Conservation (phyloP, 2,888 invertebrate genomes). For the Troilus luridus region DNA sequence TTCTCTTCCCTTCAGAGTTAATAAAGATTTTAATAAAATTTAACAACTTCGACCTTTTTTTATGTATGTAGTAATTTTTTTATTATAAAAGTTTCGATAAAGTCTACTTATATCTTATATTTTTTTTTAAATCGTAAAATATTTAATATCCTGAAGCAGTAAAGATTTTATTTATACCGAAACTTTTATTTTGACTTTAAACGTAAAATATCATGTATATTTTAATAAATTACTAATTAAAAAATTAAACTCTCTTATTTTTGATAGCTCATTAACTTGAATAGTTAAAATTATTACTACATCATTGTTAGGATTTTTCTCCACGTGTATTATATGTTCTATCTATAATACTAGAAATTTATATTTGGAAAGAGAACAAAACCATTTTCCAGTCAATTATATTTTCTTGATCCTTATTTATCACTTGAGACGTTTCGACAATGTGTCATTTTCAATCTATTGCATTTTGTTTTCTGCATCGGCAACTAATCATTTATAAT, state of each 20-base stretch:
- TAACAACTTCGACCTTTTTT: constrained; percentile 23
- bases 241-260: neutral
- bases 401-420: too few species aligned
- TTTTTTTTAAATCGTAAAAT: constrained; percentile 8
- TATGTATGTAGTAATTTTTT: constrained; percentile 7
- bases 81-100: constrained; percentile 17
- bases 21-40: constrained; percentile 36
- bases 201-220: neutral
- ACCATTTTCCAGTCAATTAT: too few species aligned
- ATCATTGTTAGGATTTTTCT: too few species aligned
- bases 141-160: neutral
- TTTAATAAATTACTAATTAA: neutral
- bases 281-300: too few species aligned
- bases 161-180: neutral
- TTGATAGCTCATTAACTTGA: too few species aligned
- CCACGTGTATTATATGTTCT: too few species aligned
- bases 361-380: too few species aligned
- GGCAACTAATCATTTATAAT: too few species aligned
- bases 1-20: neutral
- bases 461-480: too few species aligned
- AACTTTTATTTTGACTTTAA: neutral
- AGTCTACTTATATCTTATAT: neutral
- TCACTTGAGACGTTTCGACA: too few species aligned
- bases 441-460: too few species aligned
- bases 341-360: too few species aligned